phyloP scores from a whole-genome alignment of 2,888 invertebrate species.

The Pelosia muscerda region DNA sequence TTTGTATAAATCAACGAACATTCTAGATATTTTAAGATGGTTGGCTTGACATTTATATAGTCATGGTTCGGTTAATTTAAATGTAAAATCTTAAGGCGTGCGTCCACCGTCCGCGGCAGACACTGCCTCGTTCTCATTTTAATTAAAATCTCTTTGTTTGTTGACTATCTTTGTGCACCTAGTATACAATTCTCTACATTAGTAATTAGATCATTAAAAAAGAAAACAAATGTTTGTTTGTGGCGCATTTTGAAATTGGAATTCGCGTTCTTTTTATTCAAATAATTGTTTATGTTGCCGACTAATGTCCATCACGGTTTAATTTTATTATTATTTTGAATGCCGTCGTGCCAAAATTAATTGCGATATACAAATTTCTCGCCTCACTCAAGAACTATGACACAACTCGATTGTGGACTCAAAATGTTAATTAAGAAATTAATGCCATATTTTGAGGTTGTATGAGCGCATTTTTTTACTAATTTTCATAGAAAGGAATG shows the following conservation, averaged over 20 bases:
- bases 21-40: conserved; percentile 37
- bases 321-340: too few relatives aligned
- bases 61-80: conserved; percentile 55
- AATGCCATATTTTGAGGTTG: too few relatives aligned
- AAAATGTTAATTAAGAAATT: too few relatives aligned
- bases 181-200: conserved; percentile 47
- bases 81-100: conserved; percentile 54
- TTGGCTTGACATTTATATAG: conserved; percentile 42
- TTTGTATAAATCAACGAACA: conserved; percentile 23
- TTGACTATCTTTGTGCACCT: conserved; percentile 46
- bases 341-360: too few relatives aligned
- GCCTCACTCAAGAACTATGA: too few relatives aligned
- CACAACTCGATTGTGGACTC: too few relatives aligned
- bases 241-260: conserved; percentile 24
- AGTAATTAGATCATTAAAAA: conserved; percentile 50
- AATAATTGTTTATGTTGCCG: not conserved
- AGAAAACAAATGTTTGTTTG: conserved; percentile 11
- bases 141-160: conserved; percentile 56
- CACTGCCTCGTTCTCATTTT: conserved; percentile 38
- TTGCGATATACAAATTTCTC: too few relatives aligned
- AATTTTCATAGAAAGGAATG: too few relatives aligned
- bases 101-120: conserved; percentile 38
- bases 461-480: too few relatives aligned
- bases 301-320: not conserved
- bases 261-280: conserved; percentile 13